These are phyloP conservation scores for Ctenopoma kingsleyae DNA, from an alignment of 2,797 vertebrate genomes.

Conservation along the genomic window DNA sequence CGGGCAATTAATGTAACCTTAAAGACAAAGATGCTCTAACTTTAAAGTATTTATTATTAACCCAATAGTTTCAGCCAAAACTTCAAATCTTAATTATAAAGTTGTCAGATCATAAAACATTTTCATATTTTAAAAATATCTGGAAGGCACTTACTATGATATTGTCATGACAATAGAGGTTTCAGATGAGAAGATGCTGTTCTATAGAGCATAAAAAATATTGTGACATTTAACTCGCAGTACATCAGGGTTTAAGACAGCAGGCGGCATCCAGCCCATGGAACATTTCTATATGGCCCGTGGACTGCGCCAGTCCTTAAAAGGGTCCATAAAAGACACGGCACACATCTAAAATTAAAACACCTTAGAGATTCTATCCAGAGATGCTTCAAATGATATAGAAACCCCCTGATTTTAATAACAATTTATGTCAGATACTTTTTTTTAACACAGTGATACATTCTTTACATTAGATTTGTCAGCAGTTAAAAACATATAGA, in stretches of 20 bases:
- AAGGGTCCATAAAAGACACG: neutral
- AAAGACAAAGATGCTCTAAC: neutral
- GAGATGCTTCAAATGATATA: neutral
- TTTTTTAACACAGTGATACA: too few relatives aligned
- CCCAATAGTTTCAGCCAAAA: neutral
- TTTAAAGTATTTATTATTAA: neutral
- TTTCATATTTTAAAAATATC: neutral
- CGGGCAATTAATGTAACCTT: neutral
- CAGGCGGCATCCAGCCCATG: too few relatives aligned
- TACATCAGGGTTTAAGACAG: too few relatives aligned
- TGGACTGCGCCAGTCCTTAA: neutral
- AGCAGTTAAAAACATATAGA: neutral
- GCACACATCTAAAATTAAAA: neutral
- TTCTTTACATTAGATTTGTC: neutral
- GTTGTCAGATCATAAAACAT: neutral
- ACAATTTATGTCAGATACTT: too few relatives aligned
- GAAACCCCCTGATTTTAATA: neutral
- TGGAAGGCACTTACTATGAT: neutral
- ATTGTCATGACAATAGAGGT: neutral
- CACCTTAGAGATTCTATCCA: neutral
- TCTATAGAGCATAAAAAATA: neutral
- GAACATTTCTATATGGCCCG: too few relatives aligned
- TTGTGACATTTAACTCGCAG: neutral
- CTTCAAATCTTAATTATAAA: neutral
- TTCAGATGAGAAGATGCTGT: neutral